Conservation (phyloP, 2,888 invertebrate genomes). For the Lampropteryx suffumata region DNA sequence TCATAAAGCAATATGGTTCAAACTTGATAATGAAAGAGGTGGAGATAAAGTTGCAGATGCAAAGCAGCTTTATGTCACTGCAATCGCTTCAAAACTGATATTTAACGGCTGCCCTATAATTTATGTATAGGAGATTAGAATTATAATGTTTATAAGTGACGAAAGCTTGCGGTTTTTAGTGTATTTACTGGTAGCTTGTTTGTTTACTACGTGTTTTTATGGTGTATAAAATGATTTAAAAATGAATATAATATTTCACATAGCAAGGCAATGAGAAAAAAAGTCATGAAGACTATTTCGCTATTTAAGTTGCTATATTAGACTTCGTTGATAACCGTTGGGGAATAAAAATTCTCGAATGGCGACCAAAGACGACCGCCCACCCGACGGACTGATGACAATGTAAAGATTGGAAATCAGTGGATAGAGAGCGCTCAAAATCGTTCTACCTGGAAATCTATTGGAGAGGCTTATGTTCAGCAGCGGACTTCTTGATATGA, state of each 20-base stretch:
- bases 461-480: too few species aligned
- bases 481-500: too few species aligned
- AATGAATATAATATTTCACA: conserved; percentile 3
- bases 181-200: conserved; percentile 41
- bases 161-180: conserved; percentile 54
- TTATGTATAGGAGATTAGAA: conserved; percentile 73
- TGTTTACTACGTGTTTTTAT: conserved; percentile 32
- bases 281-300: neutral
- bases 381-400: too few species aligned
- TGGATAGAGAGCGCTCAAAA: too few species aligned
- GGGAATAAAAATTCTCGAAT: too few species aligned
- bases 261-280: neutral
- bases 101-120: conserved; percentile 72
- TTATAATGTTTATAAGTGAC: conserved; percentile 62
- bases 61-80: conserved; percentile 69
- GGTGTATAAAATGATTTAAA: conserved; percentile 8
- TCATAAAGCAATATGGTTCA: conserved; percentile 36
- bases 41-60: conserved; percentile 48
- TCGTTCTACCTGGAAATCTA: too few species aligned
- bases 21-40: conserved; percentile 29
- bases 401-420: too few species aligned
- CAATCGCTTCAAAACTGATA: conserved; percentile 72
- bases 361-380: too few species aligned
- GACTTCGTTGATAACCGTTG: too few species aligned
- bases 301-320: too few species aligned